Evolutionary conservation across 2,888 invertebrate species (phyloP).

Genomic region (Phania funesta): DNA sequence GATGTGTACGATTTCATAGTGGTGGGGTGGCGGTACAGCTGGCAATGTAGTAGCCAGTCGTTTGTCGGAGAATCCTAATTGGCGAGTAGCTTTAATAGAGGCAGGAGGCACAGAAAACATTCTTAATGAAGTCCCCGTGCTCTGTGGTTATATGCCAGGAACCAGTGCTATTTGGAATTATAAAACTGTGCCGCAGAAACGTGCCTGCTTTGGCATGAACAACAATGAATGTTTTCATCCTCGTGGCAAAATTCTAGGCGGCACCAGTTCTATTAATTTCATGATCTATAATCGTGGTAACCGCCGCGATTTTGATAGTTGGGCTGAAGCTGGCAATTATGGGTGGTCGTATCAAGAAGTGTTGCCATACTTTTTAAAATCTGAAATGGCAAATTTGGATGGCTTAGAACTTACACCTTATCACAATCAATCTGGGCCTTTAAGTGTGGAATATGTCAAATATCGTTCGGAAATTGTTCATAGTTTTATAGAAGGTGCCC

Average conservation of each 20-base stretch:
- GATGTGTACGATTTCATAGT: conserved; percentile 89
- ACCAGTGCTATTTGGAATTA: conserved; percentile 85
- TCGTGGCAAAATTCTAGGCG: conserved; percentile 82
- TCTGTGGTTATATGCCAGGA: conserved; percentile 68
- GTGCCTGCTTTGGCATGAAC: conserved; percentile 82
- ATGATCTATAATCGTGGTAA: conserved; percentile 87
- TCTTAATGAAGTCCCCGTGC: conserved; percentile 69
- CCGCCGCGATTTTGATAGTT: conserved; percentile 84
- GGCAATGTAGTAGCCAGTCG: conserved; percentile 80
- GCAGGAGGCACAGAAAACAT: conserved; percentile 79
- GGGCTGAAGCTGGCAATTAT: conserved; percentile 84
- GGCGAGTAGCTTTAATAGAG: conserved; percentile 80
- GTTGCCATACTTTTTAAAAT: conserved; percentile 82
- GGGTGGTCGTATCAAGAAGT: conserved; percentile 86
- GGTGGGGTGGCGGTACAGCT: conserved; percentile 90
- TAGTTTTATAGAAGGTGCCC: conserved; percentile 83
- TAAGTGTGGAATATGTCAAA: conserved; percentile 83
- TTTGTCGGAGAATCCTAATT: conserved; percentile 73
- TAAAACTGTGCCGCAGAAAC: conserved; percentile 83
- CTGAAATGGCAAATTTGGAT: conserved; percentile 82
- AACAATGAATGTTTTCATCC: conserved; percentile 78
- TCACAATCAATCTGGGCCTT: conserved; percentile 83
- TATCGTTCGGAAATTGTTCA: conserved; percentile 81
- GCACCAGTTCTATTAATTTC: conserved; percentile 82
- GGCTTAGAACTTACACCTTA: conserved; percentile 81